Base-by-base conservation (phyloP, 2,797 vertebrate species). In the Cheirogaleus major region DNA sequence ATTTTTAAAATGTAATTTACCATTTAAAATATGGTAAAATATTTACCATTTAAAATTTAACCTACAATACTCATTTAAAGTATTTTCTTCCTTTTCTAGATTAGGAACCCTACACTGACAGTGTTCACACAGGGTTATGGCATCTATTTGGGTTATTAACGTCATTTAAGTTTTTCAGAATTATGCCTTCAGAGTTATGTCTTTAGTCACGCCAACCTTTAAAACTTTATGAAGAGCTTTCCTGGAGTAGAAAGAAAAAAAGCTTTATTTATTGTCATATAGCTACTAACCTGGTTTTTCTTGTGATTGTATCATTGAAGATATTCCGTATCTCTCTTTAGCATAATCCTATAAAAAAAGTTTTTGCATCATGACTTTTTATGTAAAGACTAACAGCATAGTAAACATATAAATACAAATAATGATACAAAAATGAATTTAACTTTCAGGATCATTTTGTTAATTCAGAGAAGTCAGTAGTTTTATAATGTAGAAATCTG, bases 291-390 rank as follows among this genome's bases (percentile, higher is more conserved):
- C 99, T 98, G 99, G 98, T 98, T 99, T 99, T 95, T 99, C 99
- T 98, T 99, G 99, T 63, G 99, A 99, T 94, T 99, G 99, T 98
- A 99, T 99, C 99, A 99, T 99, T 70, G 99, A 98, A 57, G 99
- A 97, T 94, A 99, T 97, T 83, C 99, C 99, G 80, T 99, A 99
- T 96, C 99, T 99, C 98, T 99, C 99, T 98, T 99, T 99, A 96
- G 99, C 99, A 99, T 99, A 99, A 98, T 99, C 99, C 99, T 99
- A 98, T 75, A 94, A 96, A 94, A 98, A 98, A 98, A 96, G 41
- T 20, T 93, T 57, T 95, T 15, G 72, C 5, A 95, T 95, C 32
- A 89, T 94, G 32, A 95, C 32, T 92, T 92, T 97, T 91, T 82
- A 92, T 52, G 94, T 59, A 86, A 88, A 95, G 27, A 92, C 4